phyloP scores from a whole-genome alignment of 2,113 vertebrate species.

The Drymodes brunneopygia region DNA sequence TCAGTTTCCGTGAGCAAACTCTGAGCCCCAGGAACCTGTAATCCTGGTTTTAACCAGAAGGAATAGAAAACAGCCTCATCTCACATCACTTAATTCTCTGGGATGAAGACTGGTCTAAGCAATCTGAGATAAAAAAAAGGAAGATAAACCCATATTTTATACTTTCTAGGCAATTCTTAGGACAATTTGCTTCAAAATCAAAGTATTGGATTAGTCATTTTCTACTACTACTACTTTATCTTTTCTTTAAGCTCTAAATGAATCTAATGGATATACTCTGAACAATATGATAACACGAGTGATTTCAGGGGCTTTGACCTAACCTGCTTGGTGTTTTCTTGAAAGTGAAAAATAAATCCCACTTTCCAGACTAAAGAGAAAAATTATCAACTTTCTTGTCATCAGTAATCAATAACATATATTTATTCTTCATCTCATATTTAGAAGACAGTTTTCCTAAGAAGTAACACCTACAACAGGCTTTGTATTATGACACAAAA shows the following conservation, averaged over 20 bases:
- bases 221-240: neutral
- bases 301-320: neutral
- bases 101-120: neutral
- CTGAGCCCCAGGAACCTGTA: neutral
- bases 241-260: too few relatives aligned
- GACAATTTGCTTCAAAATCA: neutral
- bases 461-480: rapidly evolving
- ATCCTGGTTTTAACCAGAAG: neutral
- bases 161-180: neutral
- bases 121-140: neutral
- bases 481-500: neutral
- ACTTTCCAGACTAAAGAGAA: neutral
- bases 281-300: neutral
- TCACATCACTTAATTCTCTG: neutral
- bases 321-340: neutral
- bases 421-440: neutral
- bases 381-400: neutral
- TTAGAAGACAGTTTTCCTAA: neutral
- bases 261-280: neutral
- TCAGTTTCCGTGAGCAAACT: neutral
- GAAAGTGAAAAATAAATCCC: neutral
- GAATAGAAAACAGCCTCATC: neutral
- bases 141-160: neutral
- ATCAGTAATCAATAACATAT: neutral
- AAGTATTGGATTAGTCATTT: neutral